Base-by-base conservation (phyloP, 1,140 invertebrate genomes). In the Vanessa atalanta region DNA sequence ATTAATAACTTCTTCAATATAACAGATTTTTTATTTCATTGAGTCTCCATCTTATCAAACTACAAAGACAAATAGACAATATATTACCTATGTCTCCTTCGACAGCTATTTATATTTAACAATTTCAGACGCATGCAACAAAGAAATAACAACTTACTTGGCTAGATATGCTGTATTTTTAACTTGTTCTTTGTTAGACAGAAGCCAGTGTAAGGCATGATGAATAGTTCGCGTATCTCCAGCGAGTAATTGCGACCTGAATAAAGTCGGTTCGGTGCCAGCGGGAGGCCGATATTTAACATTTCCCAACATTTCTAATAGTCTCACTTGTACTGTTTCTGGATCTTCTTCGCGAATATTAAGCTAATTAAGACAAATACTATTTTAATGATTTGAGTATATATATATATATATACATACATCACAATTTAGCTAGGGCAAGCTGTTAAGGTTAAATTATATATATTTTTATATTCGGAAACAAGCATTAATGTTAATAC, bases 91-190 rank as follows among this genome's bases (percentile, higher is more conserved):
- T 95, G 84, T 98, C 96, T 86, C 96, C 96, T 88, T 98, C 97
- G 43, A 96, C 95, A 80, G 97, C 96, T 97, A 98, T 98, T 50
- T 95, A 84, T 98, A 97, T 78, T 95, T 95, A 53, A 95, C 94
- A 50, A 96, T 93, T 89, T 96, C 96, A 14, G 93, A 87, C 0
- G 94, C 91, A 73, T 92, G 26, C 26, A 6, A 31, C 26, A 31
- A 31, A 31, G 26, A 51, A 14, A 12, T 2, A 51, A 15, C 48
- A 37, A 83, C 79, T 72, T 91, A 95, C 90, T 92, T 93, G 3
- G 96, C 96, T 55, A 98, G 93, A 92, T 98, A 98, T 1, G 96
- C 96, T 72, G 97, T 94, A 83, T 97, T 97, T 82, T 95, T 95
- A 4, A 97, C 94, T 74, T 97, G 95, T 16, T 95, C 94, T 53